Conservation (phyloP, 2,113 vertebrate species). For the Ageneiosus marmoratus region DNA sequence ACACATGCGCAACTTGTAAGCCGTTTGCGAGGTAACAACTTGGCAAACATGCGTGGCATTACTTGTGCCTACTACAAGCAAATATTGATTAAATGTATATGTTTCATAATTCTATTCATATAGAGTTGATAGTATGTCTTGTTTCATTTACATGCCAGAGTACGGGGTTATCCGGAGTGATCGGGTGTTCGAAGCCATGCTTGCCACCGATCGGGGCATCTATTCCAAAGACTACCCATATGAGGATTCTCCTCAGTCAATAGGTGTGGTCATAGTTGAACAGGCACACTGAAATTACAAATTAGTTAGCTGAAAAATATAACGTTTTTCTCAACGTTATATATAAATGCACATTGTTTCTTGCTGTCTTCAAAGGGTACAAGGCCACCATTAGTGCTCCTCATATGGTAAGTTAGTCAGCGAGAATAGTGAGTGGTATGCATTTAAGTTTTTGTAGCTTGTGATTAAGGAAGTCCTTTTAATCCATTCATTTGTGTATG, state of each 20-base stretch:
- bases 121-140: neutral
- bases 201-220: constrained; percentile 84
- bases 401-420: constrained; percentile 81
- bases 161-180: constrained; percentile 84
- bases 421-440: too few species aligned
- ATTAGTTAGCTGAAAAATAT: neutral
- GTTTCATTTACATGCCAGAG: constrained; percentile 69
- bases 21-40: constrained; percentile 79
- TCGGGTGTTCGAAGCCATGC: constrained; percentile 78
- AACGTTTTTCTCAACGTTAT: neutral
- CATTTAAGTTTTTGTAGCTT: neutral
- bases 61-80: neutral
- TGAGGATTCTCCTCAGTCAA: constrained; percentile 86
- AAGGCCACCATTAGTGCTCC: constrained; percentile 90
- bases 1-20: constrained; percentile 83
- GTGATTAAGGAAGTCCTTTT: neutral
- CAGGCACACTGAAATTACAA: neutral
- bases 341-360: neutral
- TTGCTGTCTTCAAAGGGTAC: constrained; percentile 73
- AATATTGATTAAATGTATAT: neutral
- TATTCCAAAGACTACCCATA: constrained; percentile 83
- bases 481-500: neutral
- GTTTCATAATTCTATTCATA: neutral
- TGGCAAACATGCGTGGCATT: neutral
- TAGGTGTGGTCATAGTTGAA: constrained; percentile 70